Evolutionary conservation across 2,888 invertebrate species (phyloP).

Genomic region (Dasypogon diadema): DNA sequence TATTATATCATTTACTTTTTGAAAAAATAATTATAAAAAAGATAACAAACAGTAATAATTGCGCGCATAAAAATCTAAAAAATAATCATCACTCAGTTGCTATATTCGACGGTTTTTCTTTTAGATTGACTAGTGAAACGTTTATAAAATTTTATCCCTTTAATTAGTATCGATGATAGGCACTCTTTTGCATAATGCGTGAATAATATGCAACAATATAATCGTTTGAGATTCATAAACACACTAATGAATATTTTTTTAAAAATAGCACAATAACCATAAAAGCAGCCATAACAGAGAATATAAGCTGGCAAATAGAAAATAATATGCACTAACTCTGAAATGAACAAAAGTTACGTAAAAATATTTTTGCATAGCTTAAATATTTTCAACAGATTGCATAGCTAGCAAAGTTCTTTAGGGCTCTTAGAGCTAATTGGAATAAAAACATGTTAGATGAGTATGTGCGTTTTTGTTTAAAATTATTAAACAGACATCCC

Average conservation of each 20-base stretch:
- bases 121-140: slow-evolving; percentile 41
- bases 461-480: slow-evolving; percentile 33
- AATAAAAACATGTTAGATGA: slow-evolving; percentile 29
- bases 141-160: slow-evolving; percentile 26
- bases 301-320: slow-evolving; percentile 30
- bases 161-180: slow-evolving; percentile 44
- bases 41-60: slow-evolving; percentile 46
- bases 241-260: slow-evolving; percentile 1
- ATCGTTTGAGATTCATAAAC: slow-evolving; percentile 10
- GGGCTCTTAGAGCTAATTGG: background rate
- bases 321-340: background rate
- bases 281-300: slow-evolving; percentile 19
- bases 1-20: slow-evolving; percentile 31
- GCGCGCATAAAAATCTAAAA: slow-evolving; percentile 46
- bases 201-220: slow-evolving; percentile 24
- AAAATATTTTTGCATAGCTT: background rate
- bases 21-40: slow-evolving; percentile 42
- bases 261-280: background rate
- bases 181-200: slow-evolving; percentile 45
- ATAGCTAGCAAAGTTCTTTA: background rate
- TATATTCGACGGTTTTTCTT: slow-evolving; percentile 39
- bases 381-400: background rate
- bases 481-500: background rate
- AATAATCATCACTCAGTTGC: slow-evolving; percentile 45
- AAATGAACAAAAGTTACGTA: background rate